Evolutionary conservation across 2,797 vertebrate genomes (phyloP).

Genomic region (Kryptolebias ocellatus): DNA sequence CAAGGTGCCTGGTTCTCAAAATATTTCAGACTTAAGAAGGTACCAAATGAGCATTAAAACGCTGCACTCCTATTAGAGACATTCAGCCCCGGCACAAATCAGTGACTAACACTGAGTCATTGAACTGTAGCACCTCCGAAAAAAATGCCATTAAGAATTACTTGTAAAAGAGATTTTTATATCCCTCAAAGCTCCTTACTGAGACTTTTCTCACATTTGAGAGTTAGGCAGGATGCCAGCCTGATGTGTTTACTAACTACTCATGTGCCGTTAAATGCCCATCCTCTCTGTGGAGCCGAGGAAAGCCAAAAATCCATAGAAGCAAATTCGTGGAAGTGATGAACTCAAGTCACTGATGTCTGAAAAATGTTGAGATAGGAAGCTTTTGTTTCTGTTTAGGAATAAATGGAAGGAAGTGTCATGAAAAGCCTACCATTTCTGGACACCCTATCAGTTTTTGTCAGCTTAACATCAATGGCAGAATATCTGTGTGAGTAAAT

Average conservation of each 20-base stretch:
- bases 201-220: conserved; percentile 38
- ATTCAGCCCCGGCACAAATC: background rate
- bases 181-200: conserved; percentile 18
- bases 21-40: conserved; percentile 15
- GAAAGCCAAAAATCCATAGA: conserved; percentile 8
- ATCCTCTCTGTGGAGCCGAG: conserved; percentile 21
- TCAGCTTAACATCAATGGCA: background rate
- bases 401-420: background rate
- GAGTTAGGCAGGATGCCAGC: conserved; percentile 32
- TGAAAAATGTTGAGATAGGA: conserved; percentile 1
- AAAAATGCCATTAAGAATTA: background rate
- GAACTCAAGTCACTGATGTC: conserved; percentile 2
- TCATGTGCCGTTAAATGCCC: conserved; percentile 52
- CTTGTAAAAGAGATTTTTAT: background rate
- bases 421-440: background rate
- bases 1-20: conserved; percentile 8
- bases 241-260: conserved; percentile 40
- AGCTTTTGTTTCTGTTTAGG: background rate
- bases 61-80: background rate
- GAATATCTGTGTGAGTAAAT: background rate
- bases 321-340: conserved; percentile 18
- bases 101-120: background rate
- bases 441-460: background rate
- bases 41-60: conserved; percentile 25
- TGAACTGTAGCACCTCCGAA: background rate